Conservation (phyloP, 2,113 vertebrate genomes). For the Tachysurus vachellii region DNA sequence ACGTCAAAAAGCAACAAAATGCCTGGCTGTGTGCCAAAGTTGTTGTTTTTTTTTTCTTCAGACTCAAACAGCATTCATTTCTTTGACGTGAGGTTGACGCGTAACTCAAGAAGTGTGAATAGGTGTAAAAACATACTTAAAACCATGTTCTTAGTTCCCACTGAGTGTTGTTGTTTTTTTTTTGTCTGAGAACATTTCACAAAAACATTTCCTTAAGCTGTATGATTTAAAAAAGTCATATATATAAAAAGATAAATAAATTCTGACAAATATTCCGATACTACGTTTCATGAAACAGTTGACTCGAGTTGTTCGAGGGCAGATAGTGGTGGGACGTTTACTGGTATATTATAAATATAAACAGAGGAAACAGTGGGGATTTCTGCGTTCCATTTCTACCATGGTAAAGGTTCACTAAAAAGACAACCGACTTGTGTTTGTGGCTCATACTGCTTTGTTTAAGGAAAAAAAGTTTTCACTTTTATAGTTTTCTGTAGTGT, state of each 20-base stretch:
- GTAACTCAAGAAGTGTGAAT: neutral
- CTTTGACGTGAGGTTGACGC: neutral
- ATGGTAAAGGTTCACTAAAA: neutral
- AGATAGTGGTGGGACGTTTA: neutral
- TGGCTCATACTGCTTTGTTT: neutral
- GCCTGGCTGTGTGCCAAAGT: neutral
- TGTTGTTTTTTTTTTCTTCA: neutral
- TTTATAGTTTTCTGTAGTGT: neutral
- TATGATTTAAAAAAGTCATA: neutral
- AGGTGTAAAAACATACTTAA: neutral
- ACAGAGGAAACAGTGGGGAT: neutral
- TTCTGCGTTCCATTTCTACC: neutral
- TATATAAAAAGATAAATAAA: no score
- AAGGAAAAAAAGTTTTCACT: neutral
- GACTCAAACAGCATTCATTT: neutral
- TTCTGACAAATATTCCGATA: neutral
- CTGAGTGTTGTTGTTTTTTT: neutral
- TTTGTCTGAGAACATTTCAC: neutral
- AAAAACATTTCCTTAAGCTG: neutral
- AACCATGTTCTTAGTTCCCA: neutral
- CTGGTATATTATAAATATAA: neutral
- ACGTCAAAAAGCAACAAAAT: neutral
- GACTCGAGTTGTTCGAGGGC: neutral
- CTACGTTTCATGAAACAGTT: neutral
- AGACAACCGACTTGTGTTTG: neutral